A percentile compares a stretch with the other conserved stretches of the same genome.
These are phyloP conservation scores for Hippoglossus stenolepis DNA, from an alignment of 2,113 vertebrate species.

Conservation along the genomic window DNA sequence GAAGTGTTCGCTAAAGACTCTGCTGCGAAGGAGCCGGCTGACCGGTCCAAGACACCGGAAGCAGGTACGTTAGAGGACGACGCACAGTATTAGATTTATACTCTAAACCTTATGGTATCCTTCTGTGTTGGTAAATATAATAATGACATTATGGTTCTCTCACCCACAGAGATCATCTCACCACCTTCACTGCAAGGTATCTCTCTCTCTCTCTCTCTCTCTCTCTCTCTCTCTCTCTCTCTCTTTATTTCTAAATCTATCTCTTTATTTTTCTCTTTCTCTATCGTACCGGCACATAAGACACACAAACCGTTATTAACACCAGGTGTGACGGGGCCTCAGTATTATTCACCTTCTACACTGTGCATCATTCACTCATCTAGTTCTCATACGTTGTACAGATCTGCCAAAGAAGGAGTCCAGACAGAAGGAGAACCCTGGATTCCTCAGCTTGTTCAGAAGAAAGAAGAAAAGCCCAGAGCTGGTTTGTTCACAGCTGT, in stretches of 20 bases:
- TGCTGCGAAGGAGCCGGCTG: slow-evolving; percentile 64
- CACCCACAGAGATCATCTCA: slow-evolving; percentile 35
- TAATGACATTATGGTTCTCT: slow-evolving; percentile 1
- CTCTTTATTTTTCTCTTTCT: too few relatives aligned
- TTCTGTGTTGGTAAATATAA: neutral
- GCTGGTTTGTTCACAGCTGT: slow-evolving; percentile 76
- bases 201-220: too few relatives aligned
- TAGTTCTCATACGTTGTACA: neutral
- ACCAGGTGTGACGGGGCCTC: too few relatives aligned
- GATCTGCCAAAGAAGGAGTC: slow-evolving; percentile 80
- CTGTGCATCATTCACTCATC: slow-evolving; percentile 1
- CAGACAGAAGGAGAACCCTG: slow-evolving; percentile 85
- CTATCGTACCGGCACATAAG: too few relatives aligned
- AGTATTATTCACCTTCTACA: neutral
- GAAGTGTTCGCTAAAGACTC: slow-evolving; percentile 92
- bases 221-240: rapidly evolving
- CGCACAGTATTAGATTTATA: too few relatives aligned
- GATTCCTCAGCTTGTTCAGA: slow-evolving; percentile 92
- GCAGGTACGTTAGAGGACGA: slow-evolving; percentile 22
- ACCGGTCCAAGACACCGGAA: neutral
- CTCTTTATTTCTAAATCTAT: too few relatives aligned
- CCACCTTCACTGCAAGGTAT: slow-evolving; percentile 55
- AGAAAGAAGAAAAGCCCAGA: slow-evolving; percentile 89
- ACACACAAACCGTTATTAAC: too few relatives aligned
- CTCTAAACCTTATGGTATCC: neutral